Conservation (phyloP, 2,888 invertebrate genomes). For the Ophion costatus region DNA sequence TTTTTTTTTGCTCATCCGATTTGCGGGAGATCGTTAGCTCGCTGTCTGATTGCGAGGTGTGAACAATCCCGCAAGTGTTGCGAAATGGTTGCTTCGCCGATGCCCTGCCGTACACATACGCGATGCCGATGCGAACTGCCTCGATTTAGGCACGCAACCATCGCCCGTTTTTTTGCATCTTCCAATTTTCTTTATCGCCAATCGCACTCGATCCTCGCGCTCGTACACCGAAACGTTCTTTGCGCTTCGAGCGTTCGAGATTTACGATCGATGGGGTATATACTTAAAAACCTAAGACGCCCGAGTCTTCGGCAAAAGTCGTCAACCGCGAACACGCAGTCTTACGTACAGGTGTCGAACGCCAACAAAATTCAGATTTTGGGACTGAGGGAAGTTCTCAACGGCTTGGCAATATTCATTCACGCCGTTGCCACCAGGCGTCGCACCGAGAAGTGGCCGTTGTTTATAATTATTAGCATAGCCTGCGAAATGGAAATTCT, state of each 20-base stretch:
- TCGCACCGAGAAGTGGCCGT: too few relatives aligned
- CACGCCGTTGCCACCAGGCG: too few relatives aligned
- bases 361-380: too few relatives aligned
- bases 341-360: too few relatives aligned
- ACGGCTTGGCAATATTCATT: too few relatives aligned
- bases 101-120: not conserved
- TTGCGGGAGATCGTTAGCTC: conserved; percentile 35
- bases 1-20: conserved; percentile 40
- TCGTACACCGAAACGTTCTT: conserved; percentile 52
- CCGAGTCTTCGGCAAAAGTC: conserved; percentile 15
- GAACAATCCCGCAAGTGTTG: conserved; percentile 68
- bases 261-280: conserved; percentile 28
- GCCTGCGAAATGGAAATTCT: too few relatives aligned
- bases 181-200: conserved; percentile 69
- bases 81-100: conserved; percentile 32
- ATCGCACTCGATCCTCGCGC: conserved; percentile 56
- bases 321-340: conserved; percentile 7
- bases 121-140: conserved; percentile 53
- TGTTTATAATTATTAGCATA: too few relatives aligned
- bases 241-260: conserved; percentile 32
- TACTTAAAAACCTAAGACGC: conserved; percentile 18
- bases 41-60: conserved; percentile 77
- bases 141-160: conserved; percentile 57
- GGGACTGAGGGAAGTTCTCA: too few relatives aligned
- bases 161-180: conserved; percentile 37